Conservation (phyloP, 1,140 invertebrate genomes). For the Dryas iulia region DNA sequence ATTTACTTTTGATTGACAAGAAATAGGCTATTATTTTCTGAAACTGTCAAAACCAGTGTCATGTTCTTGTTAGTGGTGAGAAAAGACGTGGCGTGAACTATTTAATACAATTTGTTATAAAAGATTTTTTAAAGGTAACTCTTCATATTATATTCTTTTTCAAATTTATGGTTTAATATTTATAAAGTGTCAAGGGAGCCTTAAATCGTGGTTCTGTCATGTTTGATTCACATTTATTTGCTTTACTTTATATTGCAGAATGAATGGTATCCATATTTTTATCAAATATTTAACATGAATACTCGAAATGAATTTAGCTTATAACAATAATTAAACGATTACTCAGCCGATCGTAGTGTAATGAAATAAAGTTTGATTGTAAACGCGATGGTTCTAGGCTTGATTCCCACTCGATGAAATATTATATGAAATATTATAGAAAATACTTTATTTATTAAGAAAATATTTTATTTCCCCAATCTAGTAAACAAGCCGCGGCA, state of each 20-base stretch:
- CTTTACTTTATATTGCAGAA: not conserved
- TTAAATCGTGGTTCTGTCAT: not conserved
- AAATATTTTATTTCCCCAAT: no score
- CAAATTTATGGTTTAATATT: not conserved
- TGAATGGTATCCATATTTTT: no score
- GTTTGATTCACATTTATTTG: not conserved
- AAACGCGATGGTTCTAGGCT: no score
- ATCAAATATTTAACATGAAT: no score
- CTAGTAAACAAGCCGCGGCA: no score
- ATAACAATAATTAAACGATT: no score
- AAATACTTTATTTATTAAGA: no score
- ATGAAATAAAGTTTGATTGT: no score
- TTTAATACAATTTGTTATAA: not conserved
- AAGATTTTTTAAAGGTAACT: not conserved
- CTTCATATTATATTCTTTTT: not conserved
- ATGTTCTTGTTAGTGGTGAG: conserved; percentile 23
- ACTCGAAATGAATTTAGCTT: no score
- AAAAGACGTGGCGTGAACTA: not conserved
- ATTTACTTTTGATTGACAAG: conserved; percentile 41
- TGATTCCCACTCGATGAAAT: no score
- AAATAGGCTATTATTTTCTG: conserved; percentile 27
- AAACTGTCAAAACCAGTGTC: conserved; percentile 33
- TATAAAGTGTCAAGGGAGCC: not conserved
- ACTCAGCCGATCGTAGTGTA: no score
- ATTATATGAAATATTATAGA: no score